phyloP scores from a whole-genome alignment of 2,888 invertebrate genomes.

The Stenodera caucasica region DNA sequence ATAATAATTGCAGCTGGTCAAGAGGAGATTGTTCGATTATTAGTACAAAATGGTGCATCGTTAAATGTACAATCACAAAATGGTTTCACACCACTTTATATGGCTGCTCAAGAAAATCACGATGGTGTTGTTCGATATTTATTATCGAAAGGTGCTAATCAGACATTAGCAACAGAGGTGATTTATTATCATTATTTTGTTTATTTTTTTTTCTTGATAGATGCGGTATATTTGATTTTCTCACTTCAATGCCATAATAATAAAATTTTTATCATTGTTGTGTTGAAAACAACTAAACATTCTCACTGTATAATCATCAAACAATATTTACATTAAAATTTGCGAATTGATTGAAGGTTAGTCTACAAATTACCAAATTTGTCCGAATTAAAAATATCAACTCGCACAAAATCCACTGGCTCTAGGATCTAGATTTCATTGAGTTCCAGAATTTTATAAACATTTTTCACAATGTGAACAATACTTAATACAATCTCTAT shows the following conservation, averaged over 20 bases:
- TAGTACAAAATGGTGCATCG: constrained; percentile 92
- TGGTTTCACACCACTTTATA: constrained; percentile 98
- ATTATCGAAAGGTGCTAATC: constrained; percentile 93
- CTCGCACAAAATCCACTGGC: too few species aligned
- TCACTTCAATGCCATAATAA: background rate
- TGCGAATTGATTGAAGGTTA: background rate
- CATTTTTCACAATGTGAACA: too few species aligned
- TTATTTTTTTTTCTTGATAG: background rate
- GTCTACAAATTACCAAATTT: too few species aligned
- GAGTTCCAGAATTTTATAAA: too few species aligned
- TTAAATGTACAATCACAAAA: constrained; percentile 99
- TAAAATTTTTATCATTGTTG: background rate
- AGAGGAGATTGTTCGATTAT: constrained; percentile 90
- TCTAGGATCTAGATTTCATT: too few species aligned
- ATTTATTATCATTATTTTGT: background rate
- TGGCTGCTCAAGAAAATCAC: constrained; percentile 99
- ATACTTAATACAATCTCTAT: too few species aligned
- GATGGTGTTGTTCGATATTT: constrained; percentile 94
- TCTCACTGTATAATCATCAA: background rate
- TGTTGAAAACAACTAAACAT: background rate
- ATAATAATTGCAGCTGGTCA: constrained; percentile 74
- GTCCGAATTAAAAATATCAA: too few species aligned
- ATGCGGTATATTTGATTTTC: background rate
- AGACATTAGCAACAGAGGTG: constrained; percentile 92
- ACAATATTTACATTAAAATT: background rate